Base-by-base conservation (phyloP, 2,113 vertebrate genomes). In the Sturnus vulgaris region DNA sequence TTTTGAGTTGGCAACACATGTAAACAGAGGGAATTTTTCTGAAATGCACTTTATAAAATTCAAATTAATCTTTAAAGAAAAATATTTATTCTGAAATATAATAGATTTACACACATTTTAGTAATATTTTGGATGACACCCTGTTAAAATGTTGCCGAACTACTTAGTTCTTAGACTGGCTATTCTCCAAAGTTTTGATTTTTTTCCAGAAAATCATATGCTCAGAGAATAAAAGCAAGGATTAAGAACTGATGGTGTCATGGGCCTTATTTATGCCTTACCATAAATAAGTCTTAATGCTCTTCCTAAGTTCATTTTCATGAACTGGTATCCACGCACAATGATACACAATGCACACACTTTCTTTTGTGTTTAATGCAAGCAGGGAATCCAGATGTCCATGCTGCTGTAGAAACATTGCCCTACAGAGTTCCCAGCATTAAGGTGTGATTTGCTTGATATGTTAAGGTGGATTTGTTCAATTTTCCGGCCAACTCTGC, bases 391-490 rank as follows among this genome's bases (percentile, higher is more conserved):
- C 57, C 47, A 73, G 33, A 39, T 20, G 57, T 16, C 70, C 37
- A 1, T 2, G 46, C 31, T 81, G 39, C 8, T 28, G 46, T 33
- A 86, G 71, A 50, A 91, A 65, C 80, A 80, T 15, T 71, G 64
- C 88, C 75, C 82, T 63, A 3, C 44, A 44, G 63, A 91, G 61
- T 5, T 92, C 46, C 55, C 46, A 61, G 72, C 37, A 68, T 86
- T 66, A 88, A 63, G 15, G 31, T 71, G 79, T 1, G 25, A 88
- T 93, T 95, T 92, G 42, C 79, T 81, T 64, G 72, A 78, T 68
- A 71, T 1, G 22, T 86, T 90, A 60, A 88, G 79, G 88, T 75
- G 85, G 82, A 95, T 92, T 87, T 92, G 88, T 83, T 88, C 78
- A 77, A 63, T 93, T 80, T 95, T 85, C 63, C 3, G 7, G 79